Conservation (phyloP, 2,113 vertebrate genomes). For the Aldabrachelys gigantea region DNA sequence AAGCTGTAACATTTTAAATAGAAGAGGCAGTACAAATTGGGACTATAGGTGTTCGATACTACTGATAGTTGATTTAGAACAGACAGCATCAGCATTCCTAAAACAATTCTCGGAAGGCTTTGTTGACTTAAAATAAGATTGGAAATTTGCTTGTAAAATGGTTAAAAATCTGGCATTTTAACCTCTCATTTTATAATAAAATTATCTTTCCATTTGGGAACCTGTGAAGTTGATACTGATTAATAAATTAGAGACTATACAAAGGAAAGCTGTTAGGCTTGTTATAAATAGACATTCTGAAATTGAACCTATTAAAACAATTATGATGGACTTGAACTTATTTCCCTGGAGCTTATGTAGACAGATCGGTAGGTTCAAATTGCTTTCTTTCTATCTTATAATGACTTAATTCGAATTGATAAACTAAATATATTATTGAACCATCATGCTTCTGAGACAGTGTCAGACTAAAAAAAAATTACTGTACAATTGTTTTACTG, state of each 20-base stretch:
- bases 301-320: background rate
- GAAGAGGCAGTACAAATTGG: background rate
- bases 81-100: background rate
- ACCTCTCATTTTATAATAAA: background rate
- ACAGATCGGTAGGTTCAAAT: background rate
- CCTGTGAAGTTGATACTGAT: background rate
- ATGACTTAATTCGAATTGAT: background rate
- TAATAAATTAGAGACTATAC: background rate
- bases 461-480: background rate
- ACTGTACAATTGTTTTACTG: background rate
- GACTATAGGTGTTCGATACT: slow-evolving; percentile 17
- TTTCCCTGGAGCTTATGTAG: background rate
- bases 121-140: background rate
- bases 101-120: background rate
- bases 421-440: background rate
- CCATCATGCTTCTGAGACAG: background rate
- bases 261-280: background rate
- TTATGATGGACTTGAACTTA: background rate
- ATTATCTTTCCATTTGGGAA: background rate
- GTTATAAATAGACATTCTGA: background rate
- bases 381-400: background rate
- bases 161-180: background rate
- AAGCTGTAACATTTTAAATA: background rate
- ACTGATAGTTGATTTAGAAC: background rate
- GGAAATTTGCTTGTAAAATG: background rate